Base-by-base conservation (phyloP, 2,113 vertebrate genomes). In the Megatriorchis doriae region DNA sequence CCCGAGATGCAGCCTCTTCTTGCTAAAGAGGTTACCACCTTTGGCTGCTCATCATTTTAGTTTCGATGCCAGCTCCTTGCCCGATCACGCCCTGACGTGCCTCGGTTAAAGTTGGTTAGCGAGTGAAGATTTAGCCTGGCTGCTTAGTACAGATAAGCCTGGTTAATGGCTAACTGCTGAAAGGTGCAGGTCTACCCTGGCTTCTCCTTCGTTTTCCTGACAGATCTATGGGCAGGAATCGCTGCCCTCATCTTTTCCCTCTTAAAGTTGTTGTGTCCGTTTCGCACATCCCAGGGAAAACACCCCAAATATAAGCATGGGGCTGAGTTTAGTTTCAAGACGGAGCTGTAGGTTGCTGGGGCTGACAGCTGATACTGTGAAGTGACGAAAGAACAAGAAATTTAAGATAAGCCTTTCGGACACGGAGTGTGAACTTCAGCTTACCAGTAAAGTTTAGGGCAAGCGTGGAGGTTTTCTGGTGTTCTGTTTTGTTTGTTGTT, bases 1-100 rank as follows among this genome's bases (percentile, higher is more conserved):
- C 88, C 67, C 0, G 1, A 72, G 53, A 68, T 70, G 75, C 63
- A 88, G 59, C 75, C 50, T 72, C 36, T 9, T 58, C 53, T 91
- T 94, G 91, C 75, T 88, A 20, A 83, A 92, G 82, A 80, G 45
- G 29, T 86, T 81, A 48, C 89, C 86, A 94, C 86, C 62, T 97
- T 90, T 4, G 13, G 75, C 74, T 86, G 71, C 42, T 94, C 83
- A 7, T 70, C 56, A 4, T 34, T 77, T 73, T 11, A 48, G 45
- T 95, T 94, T 83, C 22, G 62, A 8, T 92, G 88, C 79, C 92
- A 90, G 68, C 61, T 89, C 68, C 78, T 66, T 86, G 88, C 59
- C 81, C 1, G 29, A 45, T 94, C 75, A 29, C 6, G 85, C 58
- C 88, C 74, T 27, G 48, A 67, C 86, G 36, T 92, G 91, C 59